Conservation (phyloP, 2,113 vertebrate genomes). For the Cololabis saira region DNA sequence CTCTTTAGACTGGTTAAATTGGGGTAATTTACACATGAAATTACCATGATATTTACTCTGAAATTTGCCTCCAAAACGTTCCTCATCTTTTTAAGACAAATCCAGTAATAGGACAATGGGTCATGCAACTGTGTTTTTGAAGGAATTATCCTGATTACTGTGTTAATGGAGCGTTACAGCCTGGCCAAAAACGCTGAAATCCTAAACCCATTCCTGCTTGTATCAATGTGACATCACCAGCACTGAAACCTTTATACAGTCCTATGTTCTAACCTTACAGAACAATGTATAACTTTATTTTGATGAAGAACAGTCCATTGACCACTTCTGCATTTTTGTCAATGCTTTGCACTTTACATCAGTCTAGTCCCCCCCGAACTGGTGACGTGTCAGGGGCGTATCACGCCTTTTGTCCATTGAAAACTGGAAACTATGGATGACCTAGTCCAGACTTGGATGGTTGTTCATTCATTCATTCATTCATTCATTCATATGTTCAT, state of each 20-base stretch:
- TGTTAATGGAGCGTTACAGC: slow-evolving; percentile 41
- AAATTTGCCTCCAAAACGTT: slow-evolving; percentile 44
- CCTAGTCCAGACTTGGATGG: too few relatives aligned
- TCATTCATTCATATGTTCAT: too few relatives aligned
- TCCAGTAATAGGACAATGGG: slow-evolving; percentile 15
- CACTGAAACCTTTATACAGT: neutral
- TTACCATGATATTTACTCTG: slow-evolving; percentile 28
- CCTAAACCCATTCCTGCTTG: slow-evolving; percentile 24
- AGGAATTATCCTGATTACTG: slow-evolving; percentile 45
- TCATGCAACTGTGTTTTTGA: slow-evolving; percentile 47
- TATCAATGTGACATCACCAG: slow-evolving; percentile 37
- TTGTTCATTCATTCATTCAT: too few relatives aligned
- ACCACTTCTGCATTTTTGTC: neutral
- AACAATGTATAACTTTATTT: neutral
- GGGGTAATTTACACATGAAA: slow-evolving; percentile 57
- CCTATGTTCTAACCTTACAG: too few relatives aligned
- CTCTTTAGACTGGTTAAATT: slow-evolving; percentile 40
- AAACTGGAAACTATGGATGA: too few relatives aligned
- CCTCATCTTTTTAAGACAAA: slow-evolving; percentile 32
- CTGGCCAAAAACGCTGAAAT: slow-evolving; percentile 15
- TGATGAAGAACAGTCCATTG: slow-evolving; percentile 4
- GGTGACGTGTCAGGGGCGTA: too few relatives aligned
- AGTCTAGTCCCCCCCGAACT: too few relatives aligned
- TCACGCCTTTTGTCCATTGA: too few relatives aligned
- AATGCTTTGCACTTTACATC: too few relatives aligned